Base-by-base conservation (phyloP, 1,140 invertebrate species). In the Pararge aegeria region DNA sequence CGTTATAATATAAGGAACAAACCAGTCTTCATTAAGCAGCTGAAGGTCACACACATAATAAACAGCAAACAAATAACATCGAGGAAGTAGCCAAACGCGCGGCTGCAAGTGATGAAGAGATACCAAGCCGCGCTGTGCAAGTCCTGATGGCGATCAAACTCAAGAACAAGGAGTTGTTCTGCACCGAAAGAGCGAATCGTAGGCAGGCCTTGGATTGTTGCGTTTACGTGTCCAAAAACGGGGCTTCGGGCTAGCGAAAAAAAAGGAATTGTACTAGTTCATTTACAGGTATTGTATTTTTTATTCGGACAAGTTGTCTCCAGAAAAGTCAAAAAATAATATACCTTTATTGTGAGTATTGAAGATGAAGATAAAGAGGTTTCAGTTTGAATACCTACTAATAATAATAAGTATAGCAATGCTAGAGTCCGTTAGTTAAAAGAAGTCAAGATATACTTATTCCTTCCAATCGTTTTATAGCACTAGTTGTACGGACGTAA, bases 221-320 rank as follows among this genome's bases (percentile, higher is more conserved):
- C 93, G 67, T 94, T 96, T 0, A 97, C 91, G 66, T 97, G 96
- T 3, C 96, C 95, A 78, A 97, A 97, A 0, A 98, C 94, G 6
- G 97, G 97, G 72, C 94, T 95, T 56, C 94, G 91, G 51, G 93
- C 94, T 95, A 57, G 27, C 30, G 49, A 48, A n/a, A 51, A 7
- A 30, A 9, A n/a, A n/a, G n/a, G n/a, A n/a, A n/a, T n/a, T n/a
- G n/a, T n/a, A n/a, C n/a, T n/a, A n/a, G n/a, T n/a, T 29, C 24
- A 24, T 12, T 50, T 50, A 2, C 13, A 2, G 16, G 13, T 18
- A 5, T 44, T 44, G 13, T 18, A 7, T 44, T 9, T 44, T 9
- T 19, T 44, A 16, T 15, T 18, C 12, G 2, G 34, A n/a, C n/a
- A n/a, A n/a, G n/a, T n/a, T n/a, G n/a, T n/a, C n/a, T n/a, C n/a